Evolutionary conservation across 2,888 invertebrate genomes (phyloP).

Genomic region (Conchocele bisecta): DNA sequence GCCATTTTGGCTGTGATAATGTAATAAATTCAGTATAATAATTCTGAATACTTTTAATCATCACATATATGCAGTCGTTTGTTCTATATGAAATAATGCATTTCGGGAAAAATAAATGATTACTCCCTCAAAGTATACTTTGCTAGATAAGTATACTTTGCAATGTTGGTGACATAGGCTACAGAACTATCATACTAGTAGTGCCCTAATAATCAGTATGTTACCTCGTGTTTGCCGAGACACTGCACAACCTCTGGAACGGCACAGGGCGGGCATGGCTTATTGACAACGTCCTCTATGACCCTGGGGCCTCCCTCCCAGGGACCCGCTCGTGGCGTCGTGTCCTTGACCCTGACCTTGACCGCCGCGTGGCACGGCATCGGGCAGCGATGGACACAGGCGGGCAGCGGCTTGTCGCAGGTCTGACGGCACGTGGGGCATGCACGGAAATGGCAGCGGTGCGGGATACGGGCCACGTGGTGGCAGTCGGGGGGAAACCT

Average conservation of each 20-base stretch:
- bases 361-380: slow-evolving; percentile 79
- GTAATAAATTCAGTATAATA: no score
- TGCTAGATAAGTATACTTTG: no score
- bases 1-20: no score
- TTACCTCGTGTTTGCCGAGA: slow-evolving; percentile 83
- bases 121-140: no score
- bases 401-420: slow-evolving; percentile 85
- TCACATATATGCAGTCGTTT: no score
- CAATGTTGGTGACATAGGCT: no score
- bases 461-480: slow-evolving; percentile 88
- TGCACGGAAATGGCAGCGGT: slow-evolving; percentile 87
- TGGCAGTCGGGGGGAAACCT: slow-evolving; percentile 92
- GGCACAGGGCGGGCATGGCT: slow-evolving; percentile 84
- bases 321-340: slow-evolving; percentile 82
- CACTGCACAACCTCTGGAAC: slow-evolving; percentile 86
- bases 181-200: no score
- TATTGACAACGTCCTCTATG: slow-evolving; percentile 75
- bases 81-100: no score
- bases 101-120: no score
- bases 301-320: slow-evolving; percentile 80
- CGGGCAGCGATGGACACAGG: slow-evolving; percentile 79
- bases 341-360: slow-evolving; percentile 70
- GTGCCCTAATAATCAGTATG: no score
- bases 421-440: slow-evolving; percentile 89
- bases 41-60: no score